Percentiles rank a stretch among this genome's conserved stretches.
Evolutionary conservation across 2,113 vertebrate genomes (phyloP).

Genomic region (Bungarus multicinctus): DNA sequence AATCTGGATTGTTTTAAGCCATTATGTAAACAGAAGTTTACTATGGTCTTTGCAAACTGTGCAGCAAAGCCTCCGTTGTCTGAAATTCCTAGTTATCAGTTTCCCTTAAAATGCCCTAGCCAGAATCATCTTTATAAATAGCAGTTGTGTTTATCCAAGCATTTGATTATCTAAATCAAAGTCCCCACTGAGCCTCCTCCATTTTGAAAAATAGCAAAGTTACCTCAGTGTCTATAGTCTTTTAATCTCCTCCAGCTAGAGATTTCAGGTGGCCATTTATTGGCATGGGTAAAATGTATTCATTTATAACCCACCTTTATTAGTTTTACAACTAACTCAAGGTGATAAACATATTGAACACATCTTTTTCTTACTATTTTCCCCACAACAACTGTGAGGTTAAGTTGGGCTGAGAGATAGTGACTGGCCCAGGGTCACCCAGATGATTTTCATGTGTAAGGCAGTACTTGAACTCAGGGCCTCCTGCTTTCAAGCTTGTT

Average conservation of each 20-base stretch:
- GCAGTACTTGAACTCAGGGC: not conserved
- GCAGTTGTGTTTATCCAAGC: conserved; percentile 14
- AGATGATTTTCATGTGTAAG: not conserved
- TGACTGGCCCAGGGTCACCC: not conserved
- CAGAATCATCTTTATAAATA: conserved; percentile 6
- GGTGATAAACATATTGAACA: not conserved
- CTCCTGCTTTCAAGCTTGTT: not conserved
- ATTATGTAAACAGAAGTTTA: conserved; percentile 1
- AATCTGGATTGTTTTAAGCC: not conserved
- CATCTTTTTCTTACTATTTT: not conserved
- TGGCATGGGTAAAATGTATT: not conserved
- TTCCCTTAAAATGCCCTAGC: conserved; percentile 3
- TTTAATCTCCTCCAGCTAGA: not conserved
- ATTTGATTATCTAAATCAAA: conserved; percentile 8
- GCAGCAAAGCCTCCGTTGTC: not conserved
- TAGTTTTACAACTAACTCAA: not conserved
- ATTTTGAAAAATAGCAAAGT: not conserved
- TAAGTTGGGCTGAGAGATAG: not conserved
- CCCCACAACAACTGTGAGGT: not conserved
- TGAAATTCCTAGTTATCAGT: conserved; percentile 12
- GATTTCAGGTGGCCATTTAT: not conserved
- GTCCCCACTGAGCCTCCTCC: not conserved
- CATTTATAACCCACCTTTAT: not conserved
- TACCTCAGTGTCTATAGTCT: not conserved
- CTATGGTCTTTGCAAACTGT: conserved; percentile 9